phyloP scores from a whole-genome alignment of 2,888 invertebrate species.

The Schrankia costaestrigalis region DNA sequence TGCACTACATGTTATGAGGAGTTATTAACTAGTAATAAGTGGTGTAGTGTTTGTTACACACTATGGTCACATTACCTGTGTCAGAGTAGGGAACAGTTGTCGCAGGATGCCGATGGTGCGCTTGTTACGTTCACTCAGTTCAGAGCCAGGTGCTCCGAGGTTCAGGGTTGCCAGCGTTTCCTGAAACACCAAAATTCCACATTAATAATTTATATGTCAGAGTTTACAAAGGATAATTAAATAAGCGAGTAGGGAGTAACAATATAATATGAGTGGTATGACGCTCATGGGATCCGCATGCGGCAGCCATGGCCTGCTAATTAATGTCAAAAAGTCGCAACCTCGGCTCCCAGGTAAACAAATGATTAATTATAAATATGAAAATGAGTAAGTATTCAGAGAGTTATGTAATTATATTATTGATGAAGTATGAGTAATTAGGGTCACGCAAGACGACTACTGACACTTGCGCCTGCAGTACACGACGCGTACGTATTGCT shows the following conservation, averaged over 20 bases:
- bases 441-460: slow-evolving; percentile 39
- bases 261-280: no score
- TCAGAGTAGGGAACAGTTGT: slow-evolving; percentile 86
- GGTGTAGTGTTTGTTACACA: no score
- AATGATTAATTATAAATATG: slow-evolving; percentile 15
- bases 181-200: slow-evolving; percentile 69
- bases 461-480: slow-evolving; percentile 16
- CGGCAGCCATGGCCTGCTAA: slow-evolving; percentile 13
- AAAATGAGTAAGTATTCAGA: slow-evolving; percentile 14
- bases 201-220: no score
- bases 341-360: slow-evolving; percentile 10
- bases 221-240: no score
- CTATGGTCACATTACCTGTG: no score
- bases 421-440: slow-evolving; percentile 40
- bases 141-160: slow-evolving; percentile 83
- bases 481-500: slow-evolving; percentile 12
- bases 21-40: no score
- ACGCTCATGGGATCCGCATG: no score
- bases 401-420: slow-evolving; percentile 39
- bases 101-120: slow-evolving; percentile 88
- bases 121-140: slow-evolving; percentile 86
- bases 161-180: slow-evolving; percentile 84
- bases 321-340: slow-evolving; percentile 15
- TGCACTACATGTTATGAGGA: no score
- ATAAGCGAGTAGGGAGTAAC: no score